A percentile compares a stretch with the other conserved stretches of the same genome.
Conservation (phyloP, 2,113 vertebrate species). For the Anhinga rufa region DNA sequence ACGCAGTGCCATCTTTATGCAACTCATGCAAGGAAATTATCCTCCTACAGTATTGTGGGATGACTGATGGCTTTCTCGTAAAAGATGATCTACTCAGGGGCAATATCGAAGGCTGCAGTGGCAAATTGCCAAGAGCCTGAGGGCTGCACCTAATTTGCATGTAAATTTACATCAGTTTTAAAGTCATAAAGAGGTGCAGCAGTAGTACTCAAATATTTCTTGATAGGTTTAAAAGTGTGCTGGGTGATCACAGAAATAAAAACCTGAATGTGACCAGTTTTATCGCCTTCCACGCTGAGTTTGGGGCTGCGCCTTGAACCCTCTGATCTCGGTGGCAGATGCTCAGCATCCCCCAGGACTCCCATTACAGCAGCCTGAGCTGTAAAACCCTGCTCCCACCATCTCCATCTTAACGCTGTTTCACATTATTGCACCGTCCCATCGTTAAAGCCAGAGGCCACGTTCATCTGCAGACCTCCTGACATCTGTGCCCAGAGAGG, state of each 20-base stretch:
- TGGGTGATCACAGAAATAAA: not conserved
- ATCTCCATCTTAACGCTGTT: not conserved
- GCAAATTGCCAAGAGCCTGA: not conserved
- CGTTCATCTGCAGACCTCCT: not conserved
- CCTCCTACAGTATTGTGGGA: not conserved
- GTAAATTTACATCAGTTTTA: not conserved
- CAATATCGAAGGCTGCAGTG: not conserved
- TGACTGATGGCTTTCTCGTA: not conserved
- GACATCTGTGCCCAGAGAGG: not conserved
- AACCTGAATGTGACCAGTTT: not conserved
- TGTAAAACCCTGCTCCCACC: not conserved
- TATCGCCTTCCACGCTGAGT: accelerated
- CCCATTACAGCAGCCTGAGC: accelerated
- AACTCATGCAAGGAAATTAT: not conserved
- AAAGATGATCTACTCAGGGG: not conserved
- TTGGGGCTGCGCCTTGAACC: not conserved
- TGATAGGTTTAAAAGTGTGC: not conserved
- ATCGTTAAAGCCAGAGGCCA: not conserved
- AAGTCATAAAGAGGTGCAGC: not conserved
- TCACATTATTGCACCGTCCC: not conserved
- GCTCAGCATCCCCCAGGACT: not conserved
- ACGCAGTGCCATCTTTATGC: not conserved
- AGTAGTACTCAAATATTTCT: not conserved
- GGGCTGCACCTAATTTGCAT: conserved; percentile 15
- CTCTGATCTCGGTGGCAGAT: not conserved